Percentiles rank a stretch among this genome's conserved stretches.
Conservation (phyloP, 2,113 vertebrate species). For the Anthoscopus minutus region DNA sequence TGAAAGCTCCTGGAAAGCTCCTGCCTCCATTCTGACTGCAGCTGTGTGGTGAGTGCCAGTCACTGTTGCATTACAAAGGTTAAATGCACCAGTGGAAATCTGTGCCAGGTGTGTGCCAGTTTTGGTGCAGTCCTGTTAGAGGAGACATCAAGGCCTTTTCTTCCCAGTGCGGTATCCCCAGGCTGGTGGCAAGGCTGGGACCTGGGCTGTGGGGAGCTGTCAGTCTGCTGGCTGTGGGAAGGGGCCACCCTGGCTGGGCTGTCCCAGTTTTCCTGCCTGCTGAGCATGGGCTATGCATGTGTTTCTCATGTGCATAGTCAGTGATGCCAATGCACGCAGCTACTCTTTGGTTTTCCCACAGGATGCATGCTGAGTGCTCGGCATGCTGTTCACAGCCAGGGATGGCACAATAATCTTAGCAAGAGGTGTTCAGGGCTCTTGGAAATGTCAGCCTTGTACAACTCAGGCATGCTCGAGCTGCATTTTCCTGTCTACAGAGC, state of each 20-base stretch:
- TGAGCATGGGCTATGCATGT: rapidly evolving
- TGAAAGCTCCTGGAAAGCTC: background rate
- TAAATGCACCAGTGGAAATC: background rate
- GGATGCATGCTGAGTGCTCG: rapidly evolving
- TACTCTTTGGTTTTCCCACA: background rate
- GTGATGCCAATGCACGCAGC: background rate
- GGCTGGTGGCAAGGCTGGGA: background rate
- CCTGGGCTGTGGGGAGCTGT: background rate
- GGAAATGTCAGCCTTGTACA: background rate
- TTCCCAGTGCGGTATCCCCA: background rate
- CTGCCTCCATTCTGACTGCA: background rate
- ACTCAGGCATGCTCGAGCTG: background rate
- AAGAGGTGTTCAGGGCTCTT: background rate
- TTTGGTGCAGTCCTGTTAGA: background rate
- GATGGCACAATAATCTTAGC: background rate
- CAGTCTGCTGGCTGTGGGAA: rapidly evolving
- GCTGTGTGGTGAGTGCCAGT: rapidly evolving
- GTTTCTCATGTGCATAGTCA: rapidly evolving
- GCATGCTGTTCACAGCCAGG: rapidly evolving
- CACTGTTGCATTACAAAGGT: background rate
- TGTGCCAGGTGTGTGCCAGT: background rate
- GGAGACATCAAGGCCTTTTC: background rate
- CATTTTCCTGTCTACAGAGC: background rate
- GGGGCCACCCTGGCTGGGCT: background rate
- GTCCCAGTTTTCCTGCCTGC: background rate